Evolutionary conservation across 1,140 invertebrate genomes (phyloP).

Genomic region (Gonioctena quinquepunctata): DNA sequence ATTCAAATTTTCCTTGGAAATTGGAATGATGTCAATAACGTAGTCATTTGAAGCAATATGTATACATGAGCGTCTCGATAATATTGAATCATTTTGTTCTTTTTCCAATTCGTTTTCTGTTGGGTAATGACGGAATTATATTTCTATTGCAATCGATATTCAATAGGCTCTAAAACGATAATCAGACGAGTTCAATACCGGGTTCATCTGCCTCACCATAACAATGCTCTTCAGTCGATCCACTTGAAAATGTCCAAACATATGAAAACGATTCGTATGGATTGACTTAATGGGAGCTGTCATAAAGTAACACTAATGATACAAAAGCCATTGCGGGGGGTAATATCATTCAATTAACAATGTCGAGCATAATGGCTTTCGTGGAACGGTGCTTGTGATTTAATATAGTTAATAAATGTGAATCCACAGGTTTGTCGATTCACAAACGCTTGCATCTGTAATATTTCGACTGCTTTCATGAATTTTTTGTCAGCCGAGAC

Average conservation of each 20-base stretch:
- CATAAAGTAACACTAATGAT: constrained; percentile 34
- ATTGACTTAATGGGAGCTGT: constrained; percentile 32
- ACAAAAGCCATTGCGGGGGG: constrained; percentile 31
- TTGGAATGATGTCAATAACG: too few species aligned
- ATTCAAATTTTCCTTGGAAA: too few species aligned
- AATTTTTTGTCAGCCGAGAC: too few species aligned
- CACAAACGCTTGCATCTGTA: not conserved
- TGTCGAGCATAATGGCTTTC: constrained; percentile 31
- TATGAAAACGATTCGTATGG: not conserved
- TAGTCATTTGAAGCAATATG: too few species aligned
- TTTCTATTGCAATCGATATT: too few species aligned
- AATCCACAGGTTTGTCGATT: constrained; percentile 34
- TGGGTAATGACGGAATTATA: too few species aligned
- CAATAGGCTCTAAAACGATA: not conserved
- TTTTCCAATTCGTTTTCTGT: too few species aligned
- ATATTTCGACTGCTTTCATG: too few species aligned
- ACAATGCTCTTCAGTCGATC: not conserved
- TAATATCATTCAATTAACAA: constrained; percentile 34
- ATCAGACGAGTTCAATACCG: not conserved
- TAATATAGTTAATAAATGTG: constrained; percentile 21
- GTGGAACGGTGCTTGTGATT: constrained; percentile 19
- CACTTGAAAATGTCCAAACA: not conserved
- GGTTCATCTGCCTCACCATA: not conserved
- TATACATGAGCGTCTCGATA: too few species aligned
- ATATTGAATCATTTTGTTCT: too few species aligned